These are phyloP conservation scores for Axea sp. DNA, from an alignment of 2,888 invertebrate genomes.

Conservation along the genomic window DNA sequence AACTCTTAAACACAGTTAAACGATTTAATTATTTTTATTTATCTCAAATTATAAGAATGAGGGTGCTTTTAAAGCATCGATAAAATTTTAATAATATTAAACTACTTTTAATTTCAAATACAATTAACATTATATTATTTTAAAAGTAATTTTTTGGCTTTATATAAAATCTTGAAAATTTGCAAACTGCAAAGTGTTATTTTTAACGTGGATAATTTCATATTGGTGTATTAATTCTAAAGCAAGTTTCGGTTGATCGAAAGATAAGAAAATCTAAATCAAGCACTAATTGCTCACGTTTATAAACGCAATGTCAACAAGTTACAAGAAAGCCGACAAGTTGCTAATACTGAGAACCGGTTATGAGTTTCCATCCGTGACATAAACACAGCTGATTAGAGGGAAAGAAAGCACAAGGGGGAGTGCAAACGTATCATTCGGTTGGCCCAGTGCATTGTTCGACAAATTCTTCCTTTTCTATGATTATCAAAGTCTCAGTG, in stretches of 20 bases:
- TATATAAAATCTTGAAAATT: no score
- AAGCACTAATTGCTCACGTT: slow-evolving; percentile 56
- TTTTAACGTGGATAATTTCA: no score
- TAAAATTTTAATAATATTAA: no score
- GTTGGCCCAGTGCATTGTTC: slow-evolving; percentile 25
- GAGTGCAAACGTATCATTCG: slow-evolving; percentile 67
- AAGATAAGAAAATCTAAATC: neutral
- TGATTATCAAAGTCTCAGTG: slow-evolving; percentile 31
- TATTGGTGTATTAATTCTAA: no score
- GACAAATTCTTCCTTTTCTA: slow-evolving; percentile 44
- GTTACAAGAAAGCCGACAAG: slow-evolving; percentile 57
- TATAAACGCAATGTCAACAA: slow-evolving; percentile 13
- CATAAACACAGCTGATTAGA: slow-evolving; percentile 75
- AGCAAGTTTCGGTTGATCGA: neutral
- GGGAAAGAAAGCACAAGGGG: slow-evolving; percentile 63
- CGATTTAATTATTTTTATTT: no score
- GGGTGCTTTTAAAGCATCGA: no score
- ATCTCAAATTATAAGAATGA: no score
- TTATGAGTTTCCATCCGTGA: slow-evolving; percentile 77
- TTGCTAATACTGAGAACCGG: slow-evolving; percentile 71
- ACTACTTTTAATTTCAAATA: no score
- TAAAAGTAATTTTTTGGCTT: no score
- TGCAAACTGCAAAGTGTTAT: no score
- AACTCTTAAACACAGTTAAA: no score
- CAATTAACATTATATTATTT: no score